phyloP scores from a whole-genome alignment of 2,888 invertebrate species.

The Cantharis rustica region DNA sequence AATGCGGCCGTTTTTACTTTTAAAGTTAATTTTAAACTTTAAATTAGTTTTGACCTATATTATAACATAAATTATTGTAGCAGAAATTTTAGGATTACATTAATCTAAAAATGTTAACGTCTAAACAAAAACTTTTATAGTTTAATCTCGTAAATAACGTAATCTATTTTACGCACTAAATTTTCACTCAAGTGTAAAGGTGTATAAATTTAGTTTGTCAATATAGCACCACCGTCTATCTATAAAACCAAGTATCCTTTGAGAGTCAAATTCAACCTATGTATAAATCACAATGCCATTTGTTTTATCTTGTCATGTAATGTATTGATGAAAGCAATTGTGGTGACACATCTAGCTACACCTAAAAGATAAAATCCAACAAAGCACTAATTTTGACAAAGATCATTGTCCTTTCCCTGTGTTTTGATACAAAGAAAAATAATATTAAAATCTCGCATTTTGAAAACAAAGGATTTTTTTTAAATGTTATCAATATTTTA shows the following conservation, averaged over 20 bases:
- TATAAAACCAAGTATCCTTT: not conserved
- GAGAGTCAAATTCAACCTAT: not conserved
- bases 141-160: not conserved
- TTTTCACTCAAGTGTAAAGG: not conserved
- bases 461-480: not conserved
- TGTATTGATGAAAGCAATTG: not conserved
- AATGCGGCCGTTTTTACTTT: not conserved
- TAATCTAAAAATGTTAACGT: not conserved
- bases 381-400: not conserved
- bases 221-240: not conserved
- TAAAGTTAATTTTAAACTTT: not conserved
- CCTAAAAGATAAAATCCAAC: not conserved
- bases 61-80: not conserved
- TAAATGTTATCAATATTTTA: not conserved
- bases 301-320: constrained; percentile 2
- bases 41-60: not conserved
- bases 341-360: not conserved
- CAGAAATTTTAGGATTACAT: not conserved
- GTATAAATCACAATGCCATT: not conserved
- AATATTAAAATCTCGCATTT: not conserved
- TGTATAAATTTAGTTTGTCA: constrained; percentile 1
- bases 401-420: not conserved
- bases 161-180: not conserved
- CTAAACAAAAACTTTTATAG: not conserved
- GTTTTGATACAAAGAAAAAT: not conserved